Base-by-base conservation (phyloP, 2,113 vertebrate species). In the Tachycineta bicolor region DNA sequence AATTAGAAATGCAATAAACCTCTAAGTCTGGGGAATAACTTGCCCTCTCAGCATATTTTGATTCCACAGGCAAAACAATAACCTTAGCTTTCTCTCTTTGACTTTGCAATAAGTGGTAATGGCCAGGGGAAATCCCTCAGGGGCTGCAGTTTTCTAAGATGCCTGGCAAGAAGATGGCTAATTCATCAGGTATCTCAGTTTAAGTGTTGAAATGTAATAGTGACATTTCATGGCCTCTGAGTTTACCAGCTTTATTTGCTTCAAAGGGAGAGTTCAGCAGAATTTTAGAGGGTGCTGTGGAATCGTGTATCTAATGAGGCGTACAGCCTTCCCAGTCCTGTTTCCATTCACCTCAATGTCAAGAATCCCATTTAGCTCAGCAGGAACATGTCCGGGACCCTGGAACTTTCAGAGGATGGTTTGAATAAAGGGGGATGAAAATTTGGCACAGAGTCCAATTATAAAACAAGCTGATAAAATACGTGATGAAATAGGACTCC, bases 201-300 rank as follows among this genome's bases (percentile, higher is more conserved):
- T 95, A 97, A 97, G 91, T 95, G 84, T 78, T 62, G 87, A 64
- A 94, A 94, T 96, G 95, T 95, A 93, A 97, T 87, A 96, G 89
- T 95, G 65, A 93, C 97, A 95, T 97, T 97, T 96, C 95, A 97
- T 94, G 94, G 94, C 87, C 60, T 49, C 88, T 97, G 95, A 97
- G 79, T 97, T 97, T 97, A 95, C 96, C 87, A 97, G 87, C 94
- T 97, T 97, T 97, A 96, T 98, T 97, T 97, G 65, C 67, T 96
- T 79, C 93, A 97, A 97, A 98, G 67, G 93, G 74, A 97, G 94
- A 89, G 67, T 97, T 98, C 98, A 98, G 97, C 97, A 97, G 93
- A 98, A 97, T 98, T 97, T 97, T 53, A 92, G 87, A 97, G 78
- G 93, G 82, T 95, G 55, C 81, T 90, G 5, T 84, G 93, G 95